Evolutionary conservation across 64 coral and sea anemone species (phyloP).

Genomic region (Montipora foliosa): DNA sequence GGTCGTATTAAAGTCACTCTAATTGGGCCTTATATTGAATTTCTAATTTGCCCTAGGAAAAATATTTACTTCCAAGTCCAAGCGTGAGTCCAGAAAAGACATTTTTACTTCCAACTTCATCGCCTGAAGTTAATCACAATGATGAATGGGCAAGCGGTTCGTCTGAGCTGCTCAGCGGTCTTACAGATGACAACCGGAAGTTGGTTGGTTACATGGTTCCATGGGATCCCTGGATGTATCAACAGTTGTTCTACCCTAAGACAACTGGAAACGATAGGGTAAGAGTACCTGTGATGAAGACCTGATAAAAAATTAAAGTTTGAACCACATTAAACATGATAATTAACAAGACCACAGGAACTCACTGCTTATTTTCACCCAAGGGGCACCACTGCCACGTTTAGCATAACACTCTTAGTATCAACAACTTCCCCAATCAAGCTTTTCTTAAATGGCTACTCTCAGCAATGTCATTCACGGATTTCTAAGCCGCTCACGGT

Average conservation of each 20-base stretch:
- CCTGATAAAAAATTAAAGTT: too few species aligned
- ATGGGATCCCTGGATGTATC: slow-evolving; percentile 48
- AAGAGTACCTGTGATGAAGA: neutral
- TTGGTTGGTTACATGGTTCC: slow-evolving; percentile 68
- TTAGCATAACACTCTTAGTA: too few species aligned
- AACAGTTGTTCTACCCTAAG: slow-evolving; percentile 20
- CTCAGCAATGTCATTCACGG: too few species aligned
- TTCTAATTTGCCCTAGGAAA: slow-evolving; percentile 36
- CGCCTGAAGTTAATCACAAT: neutral
- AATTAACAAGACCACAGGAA: neutral
- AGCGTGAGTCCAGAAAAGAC: neutral
- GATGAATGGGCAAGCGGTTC: slow-evolving; percentile 56
- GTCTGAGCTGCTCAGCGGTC: slow-evolving; percentile 58
- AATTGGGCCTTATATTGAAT: neutral
- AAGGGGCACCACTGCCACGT: too few species aligned
- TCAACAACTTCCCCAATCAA: too few species aligned
- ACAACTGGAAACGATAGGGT: neutral
- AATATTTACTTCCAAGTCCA: slow-evolving; percentile 62
- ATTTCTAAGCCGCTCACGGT: too few species aligned
- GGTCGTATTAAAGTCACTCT: too few species aligned
- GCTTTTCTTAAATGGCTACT: too few species aligned
- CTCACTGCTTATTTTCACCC: neutral
- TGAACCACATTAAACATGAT: neutral
- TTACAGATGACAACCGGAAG: slow-evolving; percentile 69
- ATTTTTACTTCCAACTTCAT: neutral